These are phyloP conservation scores for Perognathus longimembris DNA, from an alignment of 2,113 vertebrate genomes.

Conservation along the genomic window DNA sequence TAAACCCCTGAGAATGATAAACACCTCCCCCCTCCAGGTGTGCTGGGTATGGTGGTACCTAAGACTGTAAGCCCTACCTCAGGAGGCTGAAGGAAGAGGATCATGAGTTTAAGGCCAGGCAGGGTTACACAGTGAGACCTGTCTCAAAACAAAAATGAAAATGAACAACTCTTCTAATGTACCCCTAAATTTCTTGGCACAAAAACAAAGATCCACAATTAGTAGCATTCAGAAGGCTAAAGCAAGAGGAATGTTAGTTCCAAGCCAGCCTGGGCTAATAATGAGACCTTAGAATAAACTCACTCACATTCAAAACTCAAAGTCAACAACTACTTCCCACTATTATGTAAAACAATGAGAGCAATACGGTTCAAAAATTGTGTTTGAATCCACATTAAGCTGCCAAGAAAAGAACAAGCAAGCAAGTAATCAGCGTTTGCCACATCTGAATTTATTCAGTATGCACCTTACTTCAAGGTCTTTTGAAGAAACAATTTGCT, in stretches of 20 bases:
- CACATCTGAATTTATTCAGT: neutral
- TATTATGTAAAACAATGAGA: neutral
- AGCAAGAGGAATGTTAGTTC: neutral
- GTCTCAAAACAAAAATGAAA: no score
- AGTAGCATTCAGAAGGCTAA: neutral
- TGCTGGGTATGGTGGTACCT: no score
- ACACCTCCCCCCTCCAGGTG: no score
- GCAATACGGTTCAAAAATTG: neutral
- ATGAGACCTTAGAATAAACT: neutral
- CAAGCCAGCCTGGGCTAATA: no score
- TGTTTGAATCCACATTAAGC: conserved; percentile 24
- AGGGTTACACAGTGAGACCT: no score
- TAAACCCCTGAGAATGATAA: no score
- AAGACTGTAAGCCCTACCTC: no score
- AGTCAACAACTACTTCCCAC: neutral
- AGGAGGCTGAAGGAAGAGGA: no score
- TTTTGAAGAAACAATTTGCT: neutral
- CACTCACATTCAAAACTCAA: neutral
- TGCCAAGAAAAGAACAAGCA: neutral
- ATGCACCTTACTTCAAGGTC: neutral
- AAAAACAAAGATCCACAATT: conserved; percentile 20
- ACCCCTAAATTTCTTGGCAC: neutral
- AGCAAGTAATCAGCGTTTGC: neutral
- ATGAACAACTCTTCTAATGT: no score
- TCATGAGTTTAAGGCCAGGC: no score